phyloP scores from a whole-genome alignment of 2,797 vertebrate species.

The Dryobates pubescens region DNA sequence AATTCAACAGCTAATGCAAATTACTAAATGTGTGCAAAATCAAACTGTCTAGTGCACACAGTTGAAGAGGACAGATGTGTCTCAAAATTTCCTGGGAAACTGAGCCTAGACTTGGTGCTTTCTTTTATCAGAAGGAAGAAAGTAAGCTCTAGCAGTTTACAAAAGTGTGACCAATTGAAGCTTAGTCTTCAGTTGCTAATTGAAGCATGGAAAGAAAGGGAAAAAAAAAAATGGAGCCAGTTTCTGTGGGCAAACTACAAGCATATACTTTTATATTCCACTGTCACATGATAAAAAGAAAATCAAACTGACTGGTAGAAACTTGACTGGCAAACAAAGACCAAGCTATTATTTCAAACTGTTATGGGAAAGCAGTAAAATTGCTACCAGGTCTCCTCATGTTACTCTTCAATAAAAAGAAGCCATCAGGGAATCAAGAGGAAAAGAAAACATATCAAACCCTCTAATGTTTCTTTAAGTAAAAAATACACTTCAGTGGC shows the following conservation, averaged over 20 bases:
- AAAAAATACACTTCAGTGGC: constrained; percentile 77
- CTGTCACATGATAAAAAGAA: constrained; percentile 76
- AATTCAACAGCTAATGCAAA: constrained; percentile 41
- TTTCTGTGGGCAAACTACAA: constrained; percentile 67
- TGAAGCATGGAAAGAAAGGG: constrained; percentile 27
- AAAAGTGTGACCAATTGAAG: constrained; percentile 69
- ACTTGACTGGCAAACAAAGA: constrained; percentile 77
- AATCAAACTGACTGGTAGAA: constrained; percentile 77
- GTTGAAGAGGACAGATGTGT: constrained; percentile 48
- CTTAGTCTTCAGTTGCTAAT: constrained; percentile 70
- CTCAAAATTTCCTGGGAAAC: constrained; percentile 54
- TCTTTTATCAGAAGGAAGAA: constrained; percentile 66
- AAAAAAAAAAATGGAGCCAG: background rate
- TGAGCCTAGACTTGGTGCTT: background rate
- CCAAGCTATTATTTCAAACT: constrained; percentile 80
- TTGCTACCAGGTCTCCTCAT: constrained; percentile 83
- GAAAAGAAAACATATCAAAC: constrained; percentile 79
- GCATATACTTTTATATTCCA: constrained; percentile 64
- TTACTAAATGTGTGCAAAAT: constrained; percentile 45
- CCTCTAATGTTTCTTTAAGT: constrained; percentile 76
- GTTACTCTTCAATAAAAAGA: constrained; percentile 84
- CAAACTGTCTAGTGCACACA: constrained; percentile 17
- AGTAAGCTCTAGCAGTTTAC: constrained; percentile 52
- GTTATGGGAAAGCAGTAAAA: constrained; percentile 81
- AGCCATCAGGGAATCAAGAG: constrained; percentile 79